Base-by-base conservation (phyloP, 2,113 vertebrate species). In the Ivindomyrus marchei region DNA sequence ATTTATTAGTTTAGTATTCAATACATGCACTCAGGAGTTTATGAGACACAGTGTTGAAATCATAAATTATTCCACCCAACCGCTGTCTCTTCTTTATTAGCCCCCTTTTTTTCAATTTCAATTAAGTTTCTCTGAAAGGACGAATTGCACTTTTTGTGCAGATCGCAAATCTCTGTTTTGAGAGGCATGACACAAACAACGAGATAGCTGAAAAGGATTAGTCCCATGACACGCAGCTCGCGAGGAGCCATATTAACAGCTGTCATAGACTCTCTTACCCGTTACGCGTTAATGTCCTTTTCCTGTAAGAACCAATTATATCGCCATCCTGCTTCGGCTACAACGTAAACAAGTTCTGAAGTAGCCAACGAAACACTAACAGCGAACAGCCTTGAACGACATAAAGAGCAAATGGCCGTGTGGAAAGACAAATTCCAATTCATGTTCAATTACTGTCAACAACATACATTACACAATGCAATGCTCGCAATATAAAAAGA, bases 371-470 rank as follows among this genome's bases (percentile, higher is more conserved):
- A 80, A 42, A 80, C 15, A 17, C 9, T 70, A 70, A 70, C 62
- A 31, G 62, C 27, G 27, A 70, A 70, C 27, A 70, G 62, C 74
- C 31, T 42, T 39, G 36, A 80, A 80, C 13, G 36, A 80, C 74
- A 42, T 80, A 19, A 17, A 39, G 36, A 42, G 36, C 31, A 42
- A 80, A 80, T 80, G 74, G 17, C 74, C 74, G n/a, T 80, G 36
- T 13, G 74, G 74, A 80, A 80, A 80, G 31, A 77, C 31, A 27
- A 42, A 80, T 80, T 17, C 74, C 4, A 42, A 80, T 80, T 80
- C 74, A 80, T 36, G 36, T 80, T 80, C 74, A 80, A 80, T 80
- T 80, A 80, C 74, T 80, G 74, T 80, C 74, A 80, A 80, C 74
- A 42, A 42, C 74, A 42, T 80, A 19, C 74, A 15, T 17, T 80